phyloP scores from a whole-genome alignment of 2,113 vertebrate genomes.

The Recurvirostra avosetta region DNA sequence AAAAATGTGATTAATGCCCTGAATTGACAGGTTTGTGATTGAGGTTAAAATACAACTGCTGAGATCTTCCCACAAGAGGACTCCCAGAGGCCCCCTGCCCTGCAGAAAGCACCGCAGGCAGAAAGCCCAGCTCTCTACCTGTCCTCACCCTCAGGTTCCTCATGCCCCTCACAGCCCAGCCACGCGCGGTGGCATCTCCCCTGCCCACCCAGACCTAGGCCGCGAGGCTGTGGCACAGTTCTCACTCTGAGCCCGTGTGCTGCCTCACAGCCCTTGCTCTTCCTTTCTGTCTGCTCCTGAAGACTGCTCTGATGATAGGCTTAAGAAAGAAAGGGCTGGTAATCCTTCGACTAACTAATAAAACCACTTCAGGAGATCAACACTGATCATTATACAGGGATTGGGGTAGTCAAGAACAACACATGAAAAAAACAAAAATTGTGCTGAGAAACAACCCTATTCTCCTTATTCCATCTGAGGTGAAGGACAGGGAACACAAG shows the following conservation, averaged over 20 bases:
- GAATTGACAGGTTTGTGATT: not conserved
- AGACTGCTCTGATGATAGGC: not conserved
- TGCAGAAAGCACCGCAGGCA: fast-evolving
- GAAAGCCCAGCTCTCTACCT: too few relatives aligned
- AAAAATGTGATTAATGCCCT: not conserved
- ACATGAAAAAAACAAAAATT: not conserved
- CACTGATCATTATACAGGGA: not conserved
- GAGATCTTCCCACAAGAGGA: not conserved
- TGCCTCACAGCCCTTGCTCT: not conserved
- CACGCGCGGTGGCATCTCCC: fast-evolving
- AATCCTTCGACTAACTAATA: not conserved
- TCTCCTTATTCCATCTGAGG: not conserved
- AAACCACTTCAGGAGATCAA: not conserved
- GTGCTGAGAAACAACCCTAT: not conserved
- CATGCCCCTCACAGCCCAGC: not conserved
- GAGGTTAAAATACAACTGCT: not conserved
- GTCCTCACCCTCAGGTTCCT: fast-evolving
- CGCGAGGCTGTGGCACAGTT: fast-evolving
- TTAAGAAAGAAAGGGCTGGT: not conserved
- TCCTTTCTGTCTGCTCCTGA: not conserved
- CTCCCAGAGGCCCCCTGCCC: too few relatives aligned
- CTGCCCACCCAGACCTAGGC: not conserved
- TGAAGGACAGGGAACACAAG: not conserved
- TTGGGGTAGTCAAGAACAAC: not conserved
- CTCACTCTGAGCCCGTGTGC: fast-evolving